phyloP scores from a whole-genome alignment of 2,888 invertebrate species.

The Leucania comma region DNA sequence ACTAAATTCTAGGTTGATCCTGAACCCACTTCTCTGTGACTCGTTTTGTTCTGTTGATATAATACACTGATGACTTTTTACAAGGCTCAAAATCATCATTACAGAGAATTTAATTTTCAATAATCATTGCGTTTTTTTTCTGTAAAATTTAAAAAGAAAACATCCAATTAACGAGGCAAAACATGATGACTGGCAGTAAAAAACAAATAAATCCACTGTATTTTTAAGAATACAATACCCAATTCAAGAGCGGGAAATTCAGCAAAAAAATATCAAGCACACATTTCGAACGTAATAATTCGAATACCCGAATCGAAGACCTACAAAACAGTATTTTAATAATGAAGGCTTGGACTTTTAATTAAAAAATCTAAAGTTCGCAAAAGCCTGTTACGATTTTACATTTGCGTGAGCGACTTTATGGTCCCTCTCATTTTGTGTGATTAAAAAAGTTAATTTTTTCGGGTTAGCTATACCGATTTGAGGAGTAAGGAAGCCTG shows the following conservation, averaged over 20 bases:
- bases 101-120: too few relatives aligned
- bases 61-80: too few relatives aligned
- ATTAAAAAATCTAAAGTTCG: slow-evolving; percentile 67
- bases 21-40: too few relatives aligned
- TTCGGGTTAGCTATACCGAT: slow-evolving; percentile 41
- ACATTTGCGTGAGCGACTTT: slow-evolving; percentile 62
- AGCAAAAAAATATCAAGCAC: not conserved
- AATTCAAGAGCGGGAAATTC: not conserved
- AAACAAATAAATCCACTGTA: not conserved
- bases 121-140: too few relatives aligned
- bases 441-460: slow-evolving; percentile 68
- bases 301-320: slow-evolving; percentile 56
- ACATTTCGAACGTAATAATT: slow-evolving; percentile 16
- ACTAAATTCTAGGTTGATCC: too few relatives aligned
- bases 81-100: too few relatives aligned
- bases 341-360: slow-evolving; percentile 62
- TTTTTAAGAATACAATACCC: not conserved
- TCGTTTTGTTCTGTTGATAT: too few relatives aligned
- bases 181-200: too few relatives aligned
- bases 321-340: slow-evolving; percentile 61
- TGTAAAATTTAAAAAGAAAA: too few relatives aligned
- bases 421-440: slow-evolving; percentile 57
- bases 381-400: slow-evolving; percentile 66
- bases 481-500: slow-evolving; percentile 48
- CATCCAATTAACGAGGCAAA: too few relatives aligned